Conservation (phyloP, 1,140 invertebrate species). For the Ips typographus region DNA sequence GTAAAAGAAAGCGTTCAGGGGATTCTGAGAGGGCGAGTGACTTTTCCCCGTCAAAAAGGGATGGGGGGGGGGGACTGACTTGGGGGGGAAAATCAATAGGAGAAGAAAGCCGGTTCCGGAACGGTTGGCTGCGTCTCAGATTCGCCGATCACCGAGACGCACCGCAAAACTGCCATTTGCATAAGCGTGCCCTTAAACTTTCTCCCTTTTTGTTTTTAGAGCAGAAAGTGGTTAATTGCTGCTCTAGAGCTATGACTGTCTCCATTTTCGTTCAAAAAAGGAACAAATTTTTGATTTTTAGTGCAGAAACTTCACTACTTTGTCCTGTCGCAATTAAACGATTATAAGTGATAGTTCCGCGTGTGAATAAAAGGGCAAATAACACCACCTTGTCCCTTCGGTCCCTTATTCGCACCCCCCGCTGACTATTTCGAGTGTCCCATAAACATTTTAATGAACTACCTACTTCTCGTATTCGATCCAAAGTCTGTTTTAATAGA, state of each 20-base stretch:
- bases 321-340: too few species aligned
- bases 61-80: not conserved
- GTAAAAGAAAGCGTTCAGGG: conserved; percentile 33
- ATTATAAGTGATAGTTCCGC: too few species aligned
- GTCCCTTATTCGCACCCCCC: conserved; percentile 15
- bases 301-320: too few species aligned
- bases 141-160: conserved; percentile 52
- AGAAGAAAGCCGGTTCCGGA: conserved; percentile 54
- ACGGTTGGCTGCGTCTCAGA: conserved; percentile 54
- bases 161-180: conserved; percentile 49
- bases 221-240: not conserved
- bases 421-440: conserved; percentile 29
- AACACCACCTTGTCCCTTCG: not conserved
- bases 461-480: conserved; percentile 25
- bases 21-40: conserved; percentile 28
- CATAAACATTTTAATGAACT: conserved; percentile 34
- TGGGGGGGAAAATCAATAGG: conserved; percentile 52
- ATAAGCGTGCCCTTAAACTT: conserved; percentile 29
- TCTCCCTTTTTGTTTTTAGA: too few species aligned
- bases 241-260: not conserved
- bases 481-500: conserved; percentile 32
- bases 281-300: too few species aligned
- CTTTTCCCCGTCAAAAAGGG: conserved; percentile 21
- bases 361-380: too few species aligned
- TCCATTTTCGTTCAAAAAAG: not conserved